A percentile compares a stretch with the other conserved stretches of the same genome.
Conservation (phyloP, 2,888 invertebrate species). For the Uropetala carovei region DNA sequence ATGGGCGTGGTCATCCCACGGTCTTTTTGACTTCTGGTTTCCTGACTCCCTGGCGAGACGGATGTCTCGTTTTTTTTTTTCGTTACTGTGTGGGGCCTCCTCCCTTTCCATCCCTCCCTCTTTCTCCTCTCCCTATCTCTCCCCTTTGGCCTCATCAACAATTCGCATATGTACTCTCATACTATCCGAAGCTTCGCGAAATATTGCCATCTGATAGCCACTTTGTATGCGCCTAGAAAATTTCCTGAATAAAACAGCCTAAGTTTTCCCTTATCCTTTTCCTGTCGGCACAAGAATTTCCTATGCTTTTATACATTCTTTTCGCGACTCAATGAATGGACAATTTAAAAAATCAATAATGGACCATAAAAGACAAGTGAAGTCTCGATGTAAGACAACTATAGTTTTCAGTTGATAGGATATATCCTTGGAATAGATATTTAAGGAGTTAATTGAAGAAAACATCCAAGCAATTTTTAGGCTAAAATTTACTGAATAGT, state of each 20-base stretch:
- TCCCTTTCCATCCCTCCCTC: neutral
- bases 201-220: neutral
- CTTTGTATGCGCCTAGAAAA: neutral
- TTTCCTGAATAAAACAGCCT: neutral
- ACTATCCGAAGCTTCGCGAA: neutral
- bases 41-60: neutral
- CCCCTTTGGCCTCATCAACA: neutral
- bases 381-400: too few species aligned
- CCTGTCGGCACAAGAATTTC: too few species aligned
- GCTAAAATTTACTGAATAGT: too few species aligned
- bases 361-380: too few species aligned
- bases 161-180: neutral
- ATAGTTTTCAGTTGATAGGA: too few species aligned
- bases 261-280: too few species aligned
- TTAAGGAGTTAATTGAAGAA: too few species aligned
- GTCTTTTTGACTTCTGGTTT: slow-evolving; percentile 18
- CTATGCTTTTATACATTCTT: too few species aligned
- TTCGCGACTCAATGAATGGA: too few species aligned
- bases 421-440: too few species aligned
- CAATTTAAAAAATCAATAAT: too few species aligned
- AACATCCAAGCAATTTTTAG: too few species aligned
- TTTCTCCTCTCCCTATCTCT: neutral
- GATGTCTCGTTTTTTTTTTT: neutral
- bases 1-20: neutral
- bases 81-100: neutral